Base-by-base conservation (phyloP, 2,113 vertebrate species). In the Bos javanicus region DNA sequence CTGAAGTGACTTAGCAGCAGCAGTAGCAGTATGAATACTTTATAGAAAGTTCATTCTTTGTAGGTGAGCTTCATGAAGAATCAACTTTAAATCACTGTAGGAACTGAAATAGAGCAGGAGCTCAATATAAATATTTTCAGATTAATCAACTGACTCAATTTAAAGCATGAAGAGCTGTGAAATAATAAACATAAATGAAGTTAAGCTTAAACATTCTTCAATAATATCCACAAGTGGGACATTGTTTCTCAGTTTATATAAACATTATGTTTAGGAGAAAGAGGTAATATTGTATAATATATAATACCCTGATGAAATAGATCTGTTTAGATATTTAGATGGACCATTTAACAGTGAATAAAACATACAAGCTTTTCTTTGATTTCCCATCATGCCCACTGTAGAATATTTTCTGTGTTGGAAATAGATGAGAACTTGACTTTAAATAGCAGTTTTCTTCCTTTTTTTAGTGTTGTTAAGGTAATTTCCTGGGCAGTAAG, bases 131-230 rank as follows among this genome's bases (percentile, higher is more conserved):
- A 67, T 36, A 91, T 56, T 92, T 97, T 94, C 15, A 96, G 92
- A 95, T 54, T 59, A 84, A 26, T 15, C 6, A 71, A 46, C 74
- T 92, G 67, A 52, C 78, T 74, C 84, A 82, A 78, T 71, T 30
- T 84, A 76, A 88, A 83, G 23, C 12, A 67, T 10, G 26, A 89
- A 74, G 16, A 85, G 3, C 11, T 82, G 26, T 86, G 16, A 85
- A 96, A 94, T 43, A 93, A 82, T 95, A 96, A 97, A 86, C 43
- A 93, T 30, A 83, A 87, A 26, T 60, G 21, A 93, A 87, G 57
- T 85, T 88, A 28, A 91, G 91, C 23, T 56, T 64, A 95, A 91
- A 97, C 62, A 71, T 56, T 87, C 23, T 52, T 92, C 15, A 30
- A 26, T 56, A 39, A 71, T 74, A 52, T 90, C 52, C 23, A 57